Base-by-base conservation (phyloP, 2,888 invertebrate species). In the Desoria tigrina region DNA sequence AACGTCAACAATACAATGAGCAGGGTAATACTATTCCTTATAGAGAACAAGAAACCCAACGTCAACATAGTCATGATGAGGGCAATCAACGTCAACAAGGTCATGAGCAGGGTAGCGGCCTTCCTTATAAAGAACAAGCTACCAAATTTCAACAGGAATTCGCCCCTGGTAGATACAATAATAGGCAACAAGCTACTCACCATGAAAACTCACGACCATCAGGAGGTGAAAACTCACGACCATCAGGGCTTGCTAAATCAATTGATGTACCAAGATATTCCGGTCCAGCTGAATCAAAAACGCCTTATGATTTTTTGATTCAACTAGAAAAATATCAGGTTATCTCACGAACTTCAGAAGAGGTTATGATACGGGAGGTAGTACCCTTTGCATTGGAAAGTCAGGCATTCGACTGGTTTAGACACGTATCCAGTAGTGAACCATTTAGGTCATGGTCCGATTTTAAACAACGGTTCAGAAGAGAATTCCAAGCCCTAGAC, bases 391-490 rank as follows among this genome's bases (percentile, higher is more conserved):
- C 61, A 3, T 24, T 61, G 14, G n/a, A 21, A 2, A 54, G 39
- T 6, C 53, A 61, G 21, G 61, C 61, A 2, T 61, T 37, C 26
- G 21, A 2, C 27, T 61, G 61, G 61, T 61, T 54, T 21, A 42
- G 27, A 18, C 42, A n/a, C 24, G 54, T 54, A 26, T 18, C 21
- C 3, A 11, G 21, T n/a, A 32, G 11, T 32, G 32, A 32, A 32
- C 32, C 32, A 32, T 61, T 37, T 53, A 11, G 6, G 11, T 7
- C 39, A 6, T 58, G 57, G 63, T n/a, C 23, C 4, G 42, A 51
- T 18, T 63, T 63, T n/a, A 50, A 51, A 16, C 1, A 4, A 1
- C n/a, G 53, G 21, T 50, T 63, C n/a, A 24, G 63, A 11, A 39
- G 7, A 24, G 58, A 63, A 18, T 63, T 63, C 21, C 63, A 63